Conservation (phyloP, 2,888 invertebrate genomes). For the Hypena proboscidalis region DNA sequence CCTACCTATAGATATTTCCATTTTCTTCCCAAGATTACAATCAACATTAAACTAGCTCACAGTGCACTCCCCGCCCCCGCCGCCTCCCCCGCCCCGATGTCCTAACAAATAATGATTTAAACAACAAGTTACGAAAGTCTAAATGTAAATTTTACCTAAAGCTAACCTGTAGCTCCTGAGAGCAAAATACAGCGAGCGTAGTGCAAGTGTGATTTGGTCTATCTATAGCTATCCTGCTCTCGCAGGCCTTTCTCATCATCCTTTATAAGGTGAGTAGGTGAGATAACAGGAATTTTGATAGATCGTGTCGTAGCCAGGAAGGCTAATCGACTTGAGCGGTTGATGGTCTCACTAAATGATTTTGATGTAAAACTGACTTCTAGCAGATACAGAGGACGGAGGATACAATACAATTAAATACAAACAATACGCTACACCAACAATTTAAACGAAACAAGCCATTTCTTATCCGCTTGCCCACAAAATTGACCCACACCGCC, state of each 20-base stretch:
- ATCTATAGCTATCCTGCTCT: slow-evolving; percentile 28
- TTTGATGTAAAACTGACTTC: slow-evolving; percentile 25
- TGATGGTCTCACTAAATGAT: slow-evolving; percentile 20
- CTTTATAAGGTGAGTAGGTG: slow-evolving; percentile 16
- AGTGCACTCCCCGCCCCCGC: no score
- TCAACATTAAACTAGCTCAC: slow-evolving; percentile 27
- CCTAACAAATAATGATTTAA: slow-evolving; percentile 26
- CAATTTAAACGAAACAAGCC: background rate
- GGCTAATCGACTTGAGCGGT: slow-evolving; percentile 30
- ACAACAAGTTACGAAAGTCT: slow-evolving; percentile 31
- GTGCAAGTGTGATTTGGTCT: slow-evolving; percentile 36
- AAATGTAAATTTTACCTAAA: slow-evolving; percentile 33
- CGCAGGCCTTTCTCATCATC: slow-evolving; percentile 27
- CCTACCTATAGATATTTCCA: slow-evolving; percentile 21
- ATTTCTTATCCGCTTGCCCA: background rate
- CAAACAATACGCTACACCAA: background rate
- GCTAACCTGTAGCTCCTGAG: slow-evolving; percentile 18
- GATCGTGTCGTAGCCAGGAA: slow-evolving; percentile 22
- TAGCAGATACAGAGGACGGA: slow-evolving; percentile 27
- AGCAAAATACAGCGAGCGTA: slow-evolving; percentile 29
- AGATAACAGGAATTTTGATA: slow-evolving; percentile 21
- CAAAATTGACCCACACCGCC: background rate
- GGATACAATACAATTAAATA: background rate
- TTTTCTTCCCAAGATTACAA: slow-evolving; percentile 23
- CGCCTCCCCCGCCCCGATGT: slow-evolving; percentile 23